Conservation (phyloP, 2,797 vertebrate species). For the Macropus fuliginosus region DNA sequence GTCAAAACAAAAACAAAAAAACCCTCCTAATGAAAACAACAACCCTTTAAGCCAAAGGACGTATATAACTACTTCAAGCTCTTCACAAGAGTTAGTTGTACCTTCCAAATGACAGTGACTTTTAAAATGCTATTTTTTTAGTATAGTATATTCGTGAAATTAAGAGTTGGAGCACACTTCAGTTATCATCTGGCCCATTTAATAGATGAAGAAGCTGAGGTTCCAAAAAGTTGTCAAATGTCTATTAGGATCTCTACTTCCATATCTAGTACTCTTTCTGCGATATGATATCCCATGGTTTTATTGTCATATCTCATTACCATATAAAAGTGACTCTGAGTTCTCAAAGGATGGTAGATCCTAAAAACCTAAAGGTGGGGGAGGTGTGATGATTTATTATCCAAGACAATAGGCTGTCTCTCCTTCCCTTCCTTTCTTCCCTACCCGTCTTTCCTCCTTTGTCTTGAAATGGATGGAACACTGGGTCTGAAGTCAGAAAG, state of each 20-base stretch:
- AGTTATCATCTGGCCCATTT: constrained; percentile 18
- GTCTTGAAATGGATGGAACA: neutral
- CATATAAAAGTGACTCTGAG: neutral
- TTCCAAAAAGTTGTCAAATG: neutral
- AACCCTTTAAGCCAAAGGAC: neutral
- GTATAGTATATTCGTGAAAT: neutral
- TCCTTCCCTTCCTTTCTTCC: neutral
- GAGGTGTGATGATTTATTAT: neutral
- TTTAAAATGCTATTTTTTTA: constrained; percentile 50
- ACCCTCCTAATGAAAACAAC: neutral
- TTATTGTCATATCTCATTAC: neutral
- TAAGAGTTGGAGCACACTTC: neutral
- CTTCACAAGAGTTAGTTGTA: neutral
- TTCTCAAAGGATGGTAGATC: neutral
- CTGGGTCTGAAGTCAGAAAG: neutral
- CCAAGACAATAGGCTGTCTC: neutral
- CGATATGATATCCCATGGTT: neutral
- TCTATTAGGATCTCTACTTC: neutral
- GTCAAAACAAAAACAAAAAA: neutral
- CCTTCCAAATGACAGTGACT: constrained; percentile 36
- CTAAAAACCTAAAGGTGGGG: neutral
- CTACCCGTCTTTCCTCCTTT: neutral
- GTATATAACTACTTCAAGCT: neutral
- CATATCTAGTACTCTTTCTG: neutral
- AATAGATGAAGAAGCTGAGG: neutral